These are phyloP conservation scores for Salvelinus alpinus DNA, from an alignment of 2,113 vertebrate genomes.

Conservation along the genomic window DNA sequence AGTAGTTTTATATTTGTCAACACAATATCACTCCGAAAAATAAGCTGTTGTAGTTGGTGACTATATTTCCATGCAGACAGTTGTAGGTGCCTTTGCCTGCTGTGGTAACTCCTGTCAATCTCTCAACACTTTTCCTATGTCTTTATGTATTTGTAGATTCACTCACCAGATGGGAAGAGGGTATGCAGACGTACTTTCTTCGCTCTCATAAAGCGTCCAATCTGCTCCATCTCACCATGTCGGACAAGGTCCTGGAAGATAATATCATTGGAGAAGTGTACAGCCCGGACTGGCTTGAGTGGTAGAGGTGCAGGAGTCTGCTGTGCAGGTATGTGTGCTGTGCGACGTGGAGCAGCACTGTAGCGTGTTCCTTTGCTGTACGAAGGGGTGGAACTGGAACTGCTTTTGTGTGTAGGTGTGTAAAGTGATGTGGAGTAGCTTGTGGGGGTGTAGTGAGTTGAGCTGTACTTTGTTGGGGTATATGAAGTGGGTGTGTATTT, in stretches of 20 bases:
- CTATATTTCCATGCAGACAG: background rate
- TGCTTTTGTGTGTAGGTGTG: conserved; percentile 60
- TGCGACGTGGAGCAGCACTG: conserved; percentile 42
- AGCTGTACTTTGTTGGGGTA: conserved; percentile 51
- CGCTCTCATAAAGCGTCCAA: conserved; percentile 90
- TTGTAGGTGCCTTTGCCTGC: background rate
- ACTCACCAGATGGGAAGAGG: conserved; percentile 90
- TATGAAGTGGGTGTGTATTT: conserved; percentile 32
- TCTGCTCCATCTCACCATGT: conserved; percentile 90
- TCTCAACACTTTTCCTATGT: background rate
- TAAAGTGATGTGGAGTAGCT: conserved; percentile 35
- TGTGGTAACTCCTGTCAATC: background rate
- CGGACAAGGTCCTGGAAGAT: conserved; percentile 91
- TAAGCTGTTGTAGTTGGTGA: too few relatives aligned
- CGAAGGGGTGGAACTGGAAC: conserved; percentile 50
- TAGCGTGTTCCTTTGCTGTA: conserved; percentile 59
- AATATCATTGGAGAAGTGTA: conserved; percentile 90
- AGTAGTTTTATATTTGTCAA: too few relatives aligned
- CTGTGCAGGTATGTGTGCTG: conserved; percentile 23
- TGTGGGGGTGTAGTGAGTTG: conserved; percentile 19
- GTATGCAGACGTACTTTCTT: conserved; percentile 89
- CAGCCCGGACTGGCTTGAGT: conserved; percentile 69
- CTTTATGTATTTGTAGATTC: background rate
- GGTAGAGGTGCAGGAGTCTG: conserved; percentile 54
- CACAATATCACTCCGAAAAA: too few relatives aligned